Evolutionary conservation across 2,797 vertebrate genomes (phyloP).

Genomic region (Eulemur rubriventer): DNA sequence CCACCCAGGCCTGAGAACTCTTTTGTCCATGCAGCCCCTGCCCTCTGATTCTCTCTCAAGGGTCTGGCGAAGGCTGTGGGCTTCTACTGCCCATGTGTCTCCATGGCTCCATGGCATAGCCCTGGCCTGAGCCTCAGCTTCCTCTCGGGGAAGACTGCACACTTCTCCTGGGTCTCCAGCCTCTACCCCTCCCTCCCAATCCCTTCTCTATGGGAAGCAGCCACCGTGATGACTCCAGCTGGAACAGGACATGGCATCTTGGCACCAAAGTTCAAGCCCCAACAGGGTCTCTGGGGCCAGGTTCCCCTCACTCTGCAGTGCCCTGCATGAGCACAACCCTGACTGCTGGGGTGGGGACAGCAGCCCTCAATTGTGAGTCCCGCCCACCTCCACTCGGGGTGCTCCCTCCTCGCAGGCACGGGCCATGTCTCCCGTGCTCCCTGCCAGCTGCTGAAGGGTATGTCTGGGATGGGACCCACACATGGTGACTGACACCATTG

Average conservation of each 20-base stretch:
- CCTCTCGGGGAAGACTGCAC: accelerated
- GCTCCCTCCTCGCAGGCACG: neutral
- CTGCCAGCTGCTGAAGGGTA: neutral
- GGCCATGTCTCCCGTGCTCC: neutral
- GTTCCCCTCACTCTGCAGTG: accelerated
- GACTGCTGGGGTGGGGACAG: neutral
- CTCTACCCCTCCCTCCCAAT: neutral
- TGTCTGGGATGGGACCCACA: accelerated
- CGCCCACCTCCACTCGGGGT: neutral
- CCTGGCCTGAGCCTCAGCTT: neutral
- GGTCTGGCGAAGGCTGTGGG: neutral
- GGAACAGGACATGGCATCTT: neutral
- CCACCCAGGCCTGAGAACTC: neutral
- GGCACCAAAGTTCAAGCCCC: neutral
- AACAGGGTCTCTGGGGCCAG: neutral
- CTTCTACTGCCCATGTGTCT: neutral
- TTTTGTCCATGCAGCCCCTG: neutral
- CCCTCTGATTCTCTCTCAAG: neutral
- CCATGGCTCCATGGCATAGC: neutral
- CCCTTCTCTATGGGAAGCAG: neutral
- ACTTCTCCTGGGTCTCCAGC: neutral
- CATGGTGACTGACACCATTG: accelerated
- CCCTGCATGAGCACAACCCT: too few relatives aligned
- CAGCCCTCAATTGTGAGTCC: neutral
- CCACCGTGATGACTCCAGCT: neutral